Percentiles rank a stretch among this genome's conserved stretches.
These are phyloP conservation scores for Electrona antarctica DNA, from an alignment of 2,113 vertebrate genomes.

Conservation along the genomic window DNA sequence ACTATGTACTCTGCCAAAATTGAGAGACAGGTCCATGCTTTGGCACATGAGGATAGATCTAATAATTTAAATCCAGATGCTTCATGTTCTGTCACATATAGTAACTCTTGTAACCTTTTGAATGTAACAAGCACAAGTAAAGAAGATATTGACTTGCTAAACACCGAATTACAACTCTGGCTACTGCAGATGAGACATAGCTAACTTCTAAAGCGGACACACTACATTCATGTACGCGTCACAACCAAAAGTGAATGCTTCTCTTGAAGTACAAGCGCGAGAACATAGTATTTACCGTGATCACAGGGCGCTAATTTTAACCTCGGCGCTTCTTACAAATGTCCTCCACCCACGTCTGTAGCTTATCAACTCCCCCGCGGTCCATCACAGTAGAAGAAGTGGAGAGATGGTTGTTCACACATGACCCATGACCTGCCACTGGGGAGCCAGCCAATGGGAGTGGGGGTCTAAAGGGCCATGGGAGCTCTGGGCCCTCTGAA, in stretches of 20 bases:
- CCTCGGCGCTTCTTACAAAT: constrained; percentile 72
- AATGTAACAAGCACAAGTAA: too few relatives aligned
- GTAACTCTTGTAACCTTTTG: too few relatives aligned
- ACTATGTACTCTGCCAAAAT: neutral
- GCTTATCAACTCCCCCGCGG: constrained; percentile 65
- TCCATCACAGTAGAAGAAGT: constrained; percentile 67
- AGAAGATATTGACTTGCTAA: too few relatives aligned
- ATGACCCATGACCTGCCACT: constrained; percentile 71
- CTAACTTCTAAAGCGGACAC: constrained; percentile 16
- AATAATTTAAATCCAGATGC: too few relatives aligned
- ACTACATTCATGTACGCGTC: constrained; percentile 13
- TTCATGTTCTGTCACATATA: too few relatives aligned
- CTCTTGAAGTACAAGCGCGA: constrained; percentile 40
- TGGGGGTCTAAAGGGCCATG: constrained; percentile 50
- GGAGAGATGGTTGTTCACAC: constrained; percentile 71
- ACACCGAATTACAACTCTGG: too few relatives aligned
- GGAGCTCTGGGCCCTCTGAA: constrained; percentile 75
- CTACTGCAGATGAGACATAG: constrained; percentile 14
- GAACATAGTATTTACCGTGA: constrained; percentile 59
- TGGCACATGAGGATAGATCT: too few relatives aligned
- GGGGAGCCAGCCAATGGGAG: constrained; percentile 66
- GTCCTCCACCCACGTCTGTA: constrained; percentile 70
- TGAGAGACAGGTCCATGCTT: constrained; percentile 4
- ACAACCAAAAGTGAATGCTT: constrained; percentile 22
- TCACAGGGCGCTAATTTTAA: constrained; percentile 68